Base-by-base conservation (phyloP, 1,140 invertebrate genomes). In the Patella vulgata region DNA sequence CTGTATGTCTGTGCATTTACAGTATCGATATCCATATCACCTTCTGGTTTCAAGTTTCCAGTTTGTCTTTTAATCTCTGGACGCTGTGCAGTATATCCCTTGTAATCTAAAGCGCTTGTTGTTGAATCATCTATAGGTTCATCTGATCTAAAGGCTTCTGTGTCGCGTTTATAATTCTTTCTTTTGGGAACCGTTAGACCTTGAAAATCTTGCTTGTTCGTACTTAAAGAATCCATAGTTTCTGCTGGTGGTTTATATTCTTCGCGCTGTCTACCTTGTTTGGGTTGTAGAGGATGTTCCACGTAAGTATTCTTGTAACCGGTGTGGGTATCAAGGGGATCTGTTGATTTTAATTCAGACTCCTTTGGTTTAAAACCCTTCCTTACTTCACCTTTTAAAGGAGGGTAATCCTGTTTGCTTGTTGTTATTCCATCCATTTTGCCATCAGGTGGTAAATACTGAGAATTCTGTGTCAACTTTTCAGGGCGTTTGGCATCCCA, bases 11-110 rank as follows among this genome's bases (percentile, higher is more conserved):
- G n/a, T n/a, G n/a, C n/a, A n/a, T n/a, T n/a, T n/a, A n/a, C n/a
- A n/a, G 63, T 66, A 46, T 31, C 55, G 6, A 66, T n/a, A 27
- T 66, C 63, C 57, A 66, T 66, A 28, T 44, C 11, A 3, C 63
- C 63, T 19, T 66, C 63, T 9, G 63, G 63, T 40, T 42, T 55
- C 43, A 48, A 33, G 56, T 66, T 60, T 14, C 17, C 23, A 14
- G 42, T 17, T 27, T 39, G 40, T 23, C 31, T 25, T 25, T 56
- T 27, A 19, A 48, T 30, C 39, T 54, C 40, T 23, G 43, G 44
- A 23, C 47, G 47, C 0, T 28, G 23, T 9, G 51, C 19, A 3
- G 56, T 43, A 43, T 56, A 59, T 43, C 48, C 36, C 31, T 55
- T 30, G 42, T 43, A 66, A 42, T 57, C 53, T 17, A 39, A 42